Evolutionary conservation across 2,113 vertebrate genomes (phyloP).

Genomic region (Alethe diademata): DNA sequence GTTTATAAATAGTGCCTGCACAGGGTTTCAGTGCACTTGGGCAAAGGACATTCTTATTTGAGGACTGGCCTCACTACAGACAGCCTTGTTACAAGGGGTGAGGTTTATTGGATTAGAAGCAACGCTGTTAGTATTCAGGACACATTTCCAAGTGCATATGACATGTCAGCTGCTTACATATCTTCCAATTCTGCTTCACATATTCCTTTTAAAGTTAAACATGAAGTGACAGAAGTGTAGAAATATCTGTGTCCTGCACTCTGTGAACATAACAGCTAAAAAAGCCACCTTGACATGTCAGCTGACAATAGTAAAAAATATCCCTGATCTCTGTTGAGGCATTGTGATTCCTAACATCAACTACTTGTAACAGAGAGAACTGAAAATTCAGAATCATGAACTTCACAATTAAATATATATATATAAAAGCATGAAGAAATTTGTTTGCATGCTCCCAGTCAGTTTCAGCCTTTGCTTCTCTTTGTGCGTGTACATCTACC

Average conservation of each 20-base stretch:
- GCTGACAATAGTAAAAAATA: constrained; percentile 8
- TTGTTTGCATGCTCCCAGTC: neutral
- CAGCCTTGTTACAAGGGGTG: neutral
- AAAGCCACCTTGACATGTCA: constrained; percentile 17
- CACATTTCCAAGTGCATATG: constrained; percentile 45
- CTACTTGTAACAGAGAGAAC: neutral
- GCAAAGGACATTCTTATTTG: neutral
- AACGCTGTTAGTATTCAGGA: constrained; percentile 8
- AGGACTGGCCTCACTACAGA: neutral
- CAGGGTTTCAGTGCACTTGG: neutral
- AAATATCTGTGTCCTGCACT: constrained; percentile 34
- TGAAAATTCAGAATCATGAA: neutral
- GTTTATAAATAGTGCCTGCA: constrained; percentile 13
- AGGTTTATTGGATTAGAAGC: constrained; percentile 44
- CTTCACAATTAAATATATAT: neutral
- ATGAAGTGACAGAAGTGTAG: constrained; percentile 52
- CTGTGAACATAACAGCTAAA: constrained; percentile 33
- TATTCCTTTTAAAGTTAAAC: constrained; percentile 51
- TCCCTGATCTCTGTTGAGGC: neutral
- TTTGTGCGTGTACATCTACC: neutral
- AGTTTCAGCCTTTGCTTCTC: neutral
- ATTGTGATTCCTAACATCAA: neutral
- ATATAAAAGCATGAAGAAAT: neutral
- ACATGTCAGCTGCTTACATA: constrained; percentile 54
- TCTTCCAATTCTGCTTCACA: constrained; percentile 35